Conservation (phyloP, 2,113 vertebrate species). For the Zosterops borbonicus region DNA sequence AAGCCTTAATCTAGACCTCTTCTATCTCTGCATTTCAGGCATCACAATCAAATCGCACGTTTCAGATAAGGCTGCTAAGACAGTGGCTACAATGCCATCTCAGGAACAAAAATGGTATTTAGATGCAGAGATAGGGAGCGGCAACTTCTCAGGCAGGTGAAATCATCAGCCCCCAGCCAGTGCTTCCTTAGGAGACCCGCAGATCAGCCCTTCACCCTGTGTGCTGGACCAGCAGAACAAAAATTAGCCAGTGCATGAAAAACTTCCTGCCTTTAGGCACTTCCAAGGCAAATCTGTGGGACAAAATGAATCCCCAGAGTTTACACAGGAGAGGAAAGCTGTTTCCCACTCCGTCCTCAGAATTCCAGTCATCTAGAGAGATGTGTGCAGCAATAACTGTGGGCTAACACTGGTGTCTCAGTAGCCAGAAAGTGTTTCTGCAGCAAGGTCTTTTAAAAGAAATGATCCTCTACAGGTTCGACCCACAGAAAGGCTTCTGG, state of each 20-base stretch:
- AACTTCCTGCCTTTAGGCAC: neutral
- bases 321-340: neutral
- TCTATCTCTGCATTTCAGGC: neutral
- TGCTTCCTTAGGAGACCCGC: neutral
- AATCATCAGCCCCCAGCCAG: neutral
- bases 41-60: neutral
- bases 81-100: neutral
- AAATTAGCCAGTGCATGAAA: neutral
- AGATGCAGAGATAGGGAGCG: neutral
- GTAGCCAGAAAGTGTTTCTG: neutral
- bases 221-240: neutral
- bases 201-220: neutral
- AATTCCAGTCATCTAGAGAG: neutral
- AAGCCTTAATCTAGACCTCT: neutral
- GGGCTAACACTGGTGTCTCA: neutral
- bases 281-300: neutral
- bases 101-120: neutral
- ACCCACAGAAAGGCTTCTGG: conserved; percentile 98
- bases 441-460: neutral
- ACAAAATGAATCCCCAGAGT: neutral
- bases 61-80: neutral
- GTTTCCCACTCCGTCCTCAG: neutral
- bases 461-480: conserved; percentile 79
- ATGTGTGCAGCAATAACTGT: neutral
- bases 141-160: neutral